Conservation (phyloP, 2,888 invertebrate species). For the Drosophila greeni region DNA sequence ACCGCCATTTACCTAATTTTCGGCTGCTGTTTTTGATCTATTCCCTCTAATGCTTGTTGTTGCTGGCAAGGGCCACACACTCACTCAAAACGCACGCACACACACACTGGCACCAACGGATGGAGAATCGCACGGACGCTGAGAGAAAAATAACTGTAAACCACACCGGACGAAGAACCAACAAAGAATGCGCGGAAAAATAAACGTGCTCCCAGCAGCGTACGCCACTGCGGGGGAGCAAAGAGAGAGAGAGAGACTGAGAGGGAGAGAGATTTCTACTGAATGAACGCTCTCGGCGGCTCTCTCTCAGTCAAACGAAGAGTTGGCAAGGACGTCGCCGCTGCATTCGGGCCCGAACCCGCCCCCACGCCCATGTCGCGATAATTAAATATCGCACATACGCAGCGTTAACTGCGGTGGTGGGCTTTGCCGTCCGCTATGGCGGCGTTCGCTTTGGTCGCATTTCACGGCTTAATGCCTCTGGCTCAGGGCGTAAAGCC, state of each 20-base stretch:
- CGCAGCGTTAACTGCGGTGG: conserved; percentile 36
- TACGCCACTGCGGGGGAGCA: conserved; percentile 13
- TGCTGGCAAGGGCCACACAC: conserved; percentile 19
- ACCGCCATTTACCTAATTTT: conserved; percentile 44
- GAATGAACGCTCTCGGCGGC: conserved; percentile 49
- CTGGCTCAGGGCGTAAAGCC: conserved; percentile 25
- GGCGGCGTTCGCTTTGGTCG: conserved; percentile 13
- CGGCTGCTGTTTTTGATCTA: conserved; percentile 21
- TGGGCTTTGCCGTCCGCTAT: conserved; percentile 13
- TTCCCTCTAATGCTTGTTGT: conserved; percentile 15
- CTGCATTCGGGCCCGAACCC: conserved; percentile 33
- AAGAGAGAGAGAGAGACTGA: conserved; percentile 1
- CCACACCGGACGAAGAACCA: conserved; percentile 67
- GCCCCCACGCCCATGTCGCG: conserved; percentile 3
- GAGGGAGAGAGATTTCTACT: conserved; percentile 30
- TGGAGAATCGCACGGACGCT: conserved; percentile 11
- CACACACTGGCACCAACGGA: conserved; percentile 13
- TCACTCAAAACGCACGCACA: conserved; percentile 10
- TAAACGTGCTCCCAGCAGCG: conserved; percentile 53
- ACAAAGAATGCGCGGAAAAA: conserved; percentile 65
- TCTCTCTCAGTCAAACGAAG: conserved; percentile 47
- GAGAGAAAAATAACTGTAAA: conserved; percentile 47
- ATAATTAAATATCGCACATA: conserved; percentile 53
- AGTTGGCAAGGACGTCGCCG: conserved; percentile 51
- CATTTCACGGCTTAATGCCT: conserved; percentile 54